These are phyloP conservation scores for Macrobrachium rosenbergii DNA, from an alignment of 1,140 invertebrate species.

Conservation along the genomic window DNA sequence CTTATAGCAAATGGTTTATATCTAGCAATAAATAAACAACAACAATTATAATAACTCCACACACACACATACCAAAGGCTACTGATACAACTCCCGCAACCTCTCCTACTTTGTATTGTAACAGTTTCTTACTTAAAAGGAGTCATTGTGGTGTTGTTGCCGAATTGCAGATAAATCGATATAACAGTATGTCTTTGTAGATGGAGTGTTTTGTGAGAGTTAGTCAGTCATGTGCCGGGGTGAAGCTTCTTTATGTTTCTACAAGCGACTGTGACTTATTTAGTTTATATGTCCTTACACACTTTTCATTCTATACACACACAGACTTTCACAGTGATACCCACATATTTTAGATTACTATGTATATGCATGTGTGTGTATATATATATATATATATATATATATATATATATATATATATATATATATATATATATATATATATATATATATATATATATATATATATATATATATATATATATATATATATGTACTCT, in stretches of 20 bases:
- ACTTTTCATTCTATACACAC: background rate
- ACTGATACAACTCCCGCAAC: no score
- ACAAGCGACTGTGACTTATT: background rate
- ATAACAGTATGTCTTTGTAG: no score
- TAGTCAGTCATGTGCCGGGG: no score
- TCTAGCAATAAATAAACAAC: no score
- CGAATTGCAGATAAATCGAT: no score
- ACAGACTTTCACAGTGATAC: background rate
- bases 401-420: conserved; percentile 9
- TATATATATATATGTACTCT: background rate
- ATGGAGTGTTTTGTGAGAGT: no score
- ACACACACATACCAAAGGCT: no score
- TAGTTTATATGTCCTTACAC: background rate
- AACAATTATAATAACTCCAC: no score
- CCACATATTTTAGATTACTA: background rate
- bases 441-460: conserved; percentile 9
- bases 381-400: conserved; percentile 5
- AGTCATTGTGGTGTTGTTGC: no score
- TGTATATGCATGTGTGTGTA: background rate
- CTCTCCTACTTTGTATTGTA: no score
- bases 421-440: conserved; percentile 14
- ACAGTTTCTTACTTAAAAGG: no score
- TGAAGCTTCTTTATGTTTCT: background rate
- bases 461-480: conserved; percentile 1
- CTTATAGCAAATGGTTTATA: no score